Evolutionary conservation across 2,113 vertebrate species (phyloP).

Genomic region (Otis tarda): DNA sequence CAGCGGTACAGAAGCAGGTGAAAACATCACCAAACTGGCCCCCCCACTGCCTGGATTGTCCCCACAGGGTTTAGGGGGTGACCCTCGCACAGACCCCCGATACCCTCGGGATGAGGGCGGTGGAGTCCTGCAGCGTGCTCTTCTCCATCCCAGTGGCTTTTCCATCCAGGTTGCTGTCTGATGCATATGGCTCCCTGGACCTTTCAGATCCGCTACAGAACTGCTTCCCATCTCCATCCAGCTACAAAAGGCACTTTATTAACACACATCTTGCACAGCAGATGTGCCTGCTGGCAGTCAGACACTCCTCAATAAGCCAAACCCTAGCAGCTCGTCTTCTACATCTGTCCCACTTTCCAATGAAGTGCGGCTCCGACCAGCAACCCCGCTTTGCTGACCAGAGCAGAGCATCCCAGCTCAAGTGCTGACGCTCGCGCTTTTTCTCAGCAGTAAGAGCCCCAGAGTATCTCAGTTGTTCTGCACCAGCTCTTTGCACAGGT

Average conservation of each 20-base stretch:
- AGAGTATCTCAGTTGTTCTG: background rate
- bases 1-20: too few relatives aligned
- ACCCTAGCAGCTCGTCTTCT: background rate
- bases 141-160: background rate
- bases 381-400: background rate
- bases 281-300: background rate
- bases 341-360: background rate
- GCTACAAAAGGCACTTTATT: background rate
- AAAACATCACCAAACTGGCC: background rate
- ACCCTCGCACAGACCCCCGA: background rate
- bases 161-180: background rate
- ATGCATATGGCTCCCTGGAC: background rate
- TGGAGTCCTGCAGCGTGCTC: background rate
- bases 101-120: fast-evolving
- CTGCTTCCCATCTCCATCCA: background rate
- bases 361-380: background rate
- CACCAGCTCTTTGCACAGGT: background rate
- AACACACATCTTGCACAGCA: background rate
- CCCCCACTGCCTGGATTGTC: background rate
- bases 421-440: background rate
- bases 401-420: background rate
- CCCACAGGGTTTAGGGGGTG: background rate
- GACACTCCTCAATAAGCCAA: background rate
- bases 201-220: background rate
- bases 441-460: background rate